phyloP scores from a whole-genome alignment of 2,888 invertebrate genomes.

The Epinotia bilunana region DNA sequence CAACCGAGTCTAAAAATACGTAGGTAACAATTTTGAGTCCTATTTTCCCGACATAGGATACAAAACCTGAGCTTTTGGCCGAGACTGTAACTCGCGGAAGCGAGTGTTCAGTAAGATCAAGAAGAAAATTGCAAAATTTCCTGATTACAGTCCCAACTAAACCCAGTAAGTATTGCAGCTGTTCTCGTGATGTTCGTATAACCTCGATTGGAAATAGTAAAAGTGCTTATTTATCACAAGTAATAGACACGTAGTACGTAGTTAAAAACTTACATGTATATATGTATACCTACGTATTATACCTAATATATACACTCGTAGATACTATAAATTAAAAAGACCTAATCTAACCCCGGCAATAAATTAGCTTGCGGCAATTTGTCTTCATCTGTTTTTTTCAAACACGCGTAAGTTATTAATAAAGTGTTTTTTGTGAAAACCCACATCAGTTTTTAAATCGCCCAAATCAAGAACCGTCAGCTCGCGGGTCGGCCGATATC shows the following conservation, averaged over 20 bases:
- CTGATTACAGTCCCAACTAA: too few species aligned
- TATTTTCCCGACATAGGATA: too few species aligned
- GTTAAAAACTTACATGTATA: neutral
- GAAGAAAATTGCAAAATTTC: neutral
- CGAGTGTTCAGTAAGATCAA: neutral
- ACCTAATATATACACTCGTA: conserved; percentile 9
- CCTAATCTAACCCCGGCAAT: conserved; percentile 44
- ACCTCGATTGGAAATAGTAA: too few species aligned
- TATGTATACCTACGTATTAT: neutral
- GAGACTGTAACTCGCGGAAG: neutral
- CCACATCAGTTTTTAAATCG: conserved; percentile 81
- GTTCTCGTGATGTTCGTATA: neutral
- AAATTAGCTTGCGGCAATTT: conserved; percentile 71
- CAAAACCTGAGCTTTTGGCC: neutral
- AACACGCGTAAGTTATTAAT: conserved; percentile 79
- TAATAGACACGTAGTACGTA: neutral
- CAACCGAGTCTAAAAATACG: too few species aligned
- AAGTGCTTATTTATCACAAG: neutral
- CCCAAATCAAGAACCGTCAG: conserved; percentile 75
- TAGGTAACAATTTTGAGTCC: too few species aligned
- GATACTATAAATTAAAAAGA: conserved; percentile 63
- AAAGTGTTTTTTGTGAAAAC: conserved; percentile 74
- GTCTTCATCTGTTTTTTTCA: conserved; percentile 76
- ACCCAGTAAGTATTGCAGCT: neutral
- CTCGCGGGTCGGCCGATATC: conserved; percentile 66